Base-by-base conservation (phyloP, 2,113 vertebrate genomes). In the Prunella himalayana region DNA sequence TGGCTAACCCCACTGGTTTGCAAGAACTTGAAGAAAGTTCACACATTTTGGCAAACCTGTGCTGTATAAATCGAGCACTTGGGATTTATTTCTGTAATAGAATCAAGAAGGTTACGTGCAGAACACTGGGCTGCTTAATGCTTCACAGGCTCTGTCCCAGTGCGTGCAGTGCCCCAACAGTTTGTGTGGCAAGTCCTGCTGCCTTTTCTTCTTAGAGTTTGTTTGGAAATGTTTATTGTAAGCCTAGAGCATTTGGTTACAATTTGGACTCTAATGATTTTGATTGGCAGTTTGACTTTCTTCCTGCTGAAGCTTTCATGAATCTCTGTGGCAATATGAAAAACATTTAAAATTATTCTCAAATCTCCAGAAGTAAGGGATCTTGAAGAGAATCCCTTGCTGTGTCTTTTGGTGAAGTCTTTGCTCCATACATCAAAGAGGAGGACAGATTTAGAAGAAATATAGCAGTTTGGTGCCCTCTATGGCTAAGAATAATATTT, bases 401-500 rank as follows among this genome's bases (percentile, higher is more conserved):
- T 75, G 39, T 64, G 56, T 77, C 72, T 92, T 80, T 51, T 82
- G 44, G 57, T 51, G 11, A 66, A 82, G 21, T 39, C 35, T 70
- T 53, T 44, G 27, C 85, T 49, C 19, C 1, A 11, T 54, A 11
- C 10, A 6, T 63, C 3, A 7, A 78, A 54, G 49, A 51, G 23
- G 39, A 88, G 84, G 41, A 57, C 24, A 50, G 37, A 71, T 63
- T 72, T 64, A 72, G 50, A 39, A 78, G 88, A 94, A 96, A 73
- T 45, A 25, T 49, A 75, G 70, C 90, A 15, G 4, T 96, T 92
- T 98, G 94, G 97, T 97, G 96, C 96, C 97, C 94, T 80, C 98
- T 97, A 93, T 89, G 88, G 97, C 64, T 73, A 22, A 23, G 45
- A 91, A 69, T 44, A 71, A 77, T 81, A 71, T 57, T 54, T 72